Evolutionary conservation across 2,113 vertebrate genomes (phyloP).

Genomic region (Oryctolagus cuniculus): DNA sequence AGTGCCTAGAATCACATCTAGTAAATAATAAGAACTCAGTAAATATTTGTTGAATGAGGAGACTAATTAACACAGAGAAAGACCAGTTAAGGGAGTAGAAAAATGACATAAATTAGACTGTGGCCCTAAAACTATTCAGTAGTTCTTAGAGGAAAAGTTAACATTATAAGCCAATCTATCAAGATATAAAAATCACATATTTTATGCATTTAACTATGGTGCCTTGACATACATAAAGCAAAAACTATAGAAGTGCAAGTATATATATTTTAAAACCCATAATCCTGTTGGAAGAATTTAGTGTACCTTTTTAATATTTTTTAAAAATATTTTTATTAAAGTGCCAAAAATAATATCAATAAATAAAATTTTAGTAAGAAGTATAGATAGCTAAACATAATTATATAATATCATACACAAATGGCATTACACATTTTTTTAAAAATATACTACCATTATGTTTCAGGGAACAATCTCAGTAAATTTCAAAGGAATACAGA

Average conservation of each 20-base stretch:
- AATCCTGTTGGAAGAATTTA: not conserved
- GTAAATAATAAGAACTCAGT: not conserved
- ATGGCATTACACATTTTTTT: too few species aligned
- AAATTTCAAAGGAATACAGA: too few species aligned
- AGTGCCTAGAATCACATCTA: not conserved
- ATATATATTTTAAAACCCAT: not conserved
- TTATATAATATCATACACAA: too few species aligned
- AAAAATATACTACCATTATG: too few species aligned
- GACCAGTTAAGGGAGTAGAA: slow-evolving; percentile 9
- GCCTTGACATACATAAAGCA: too few species aligned
- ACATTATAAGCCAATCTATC: not conserved
- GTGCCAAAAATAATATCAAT: too few species aligned
- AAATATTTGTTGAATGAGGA: not conserved
- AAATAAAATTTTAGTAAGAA: too few species aligned
- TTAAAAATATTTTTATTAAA: too few species aligned
- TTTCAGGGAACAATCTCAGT: too few species aligned
- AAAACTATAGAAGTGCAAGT: not conserved
- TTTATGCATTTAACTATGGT: not conserved
- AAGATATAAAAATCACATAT: slow-evolving; percentile 13
- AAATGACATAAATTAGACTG: slow-evolving; percentile 18
- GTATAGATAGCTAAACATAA: too few species aligned
- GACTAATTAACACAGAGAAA: not conserved
- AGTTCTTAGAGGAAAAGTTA: not conserved
- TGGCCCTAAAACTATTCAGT: not conserved
- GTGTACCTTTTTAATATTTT: not conserved